These are phyloP conservation scores for Electrona antarctica DNA, from an alignment of 2,113 vertebrate species.

Conservation along the genomic window DNA sequence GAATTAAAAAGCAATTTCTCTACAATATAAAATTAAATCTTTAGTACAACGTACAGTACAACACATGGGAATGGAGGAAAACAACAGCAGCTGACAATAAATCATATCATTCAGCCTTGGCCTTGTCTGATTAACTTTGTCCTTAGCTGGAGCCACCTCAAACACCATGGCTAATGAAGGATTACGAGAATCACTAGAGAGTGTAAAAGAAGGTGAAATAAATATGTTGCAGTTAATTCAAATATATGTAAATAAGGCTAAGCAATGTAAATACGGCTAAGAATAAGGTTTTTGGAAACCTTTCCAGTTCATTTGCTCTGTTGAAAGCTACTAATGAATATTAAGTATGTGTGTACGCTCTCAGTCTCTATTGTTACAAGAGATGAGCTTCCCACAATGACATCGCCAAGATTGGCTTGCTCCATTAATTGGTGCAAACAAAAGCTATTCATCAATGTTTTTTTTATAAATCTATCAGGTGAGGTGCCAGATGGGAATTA, in stretches of 20 bases:
- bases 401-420: constrained; percentile 64
- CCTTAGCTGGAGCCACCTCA: constrained; percentile 56
- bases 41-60: constrained; percentile 22
- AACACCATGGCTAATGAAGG: constrained; percentile 58
- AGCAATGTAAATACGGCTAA: constrained; percentile 24
- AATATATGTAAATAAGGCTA: constrained; percentile 70
- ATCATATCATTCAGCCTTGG: constrained; percentile 51
- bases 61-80: constrained; percentile 10
- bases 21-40: constrained; percentile 46
- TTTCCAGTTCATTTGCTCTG: constrained; percentile 67
- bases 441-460: constrained; percentile 73
- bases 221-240: constrained; percentile 72
- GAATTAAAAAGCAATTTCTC: constrained; percentile 55
- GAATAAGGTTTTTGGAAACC: constrained; percentile 53
- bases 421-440: constrained; percentile 73
- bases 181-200: constrained; percentile 59
- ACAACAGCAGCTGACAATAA: constrained; percentile 47
- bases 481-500: constrained; percentile 61
- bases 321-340: constrained; percentile 74
- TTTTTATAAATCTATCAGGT: constrained; percentile 48
- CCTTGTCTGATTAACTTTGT: constrained; percentile 62
- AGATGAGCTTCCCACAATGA: constrained; percentile 64
- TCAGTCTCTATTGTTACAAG: constrained; percentile 53
- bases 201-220: constrained; percentile 68
- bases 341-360: constrained; percentile 72